Evolutionary conservation across 2,797 vertebrate genomes (phyloP).

Genomic region (Triplophysa bombifrons): DNA sequence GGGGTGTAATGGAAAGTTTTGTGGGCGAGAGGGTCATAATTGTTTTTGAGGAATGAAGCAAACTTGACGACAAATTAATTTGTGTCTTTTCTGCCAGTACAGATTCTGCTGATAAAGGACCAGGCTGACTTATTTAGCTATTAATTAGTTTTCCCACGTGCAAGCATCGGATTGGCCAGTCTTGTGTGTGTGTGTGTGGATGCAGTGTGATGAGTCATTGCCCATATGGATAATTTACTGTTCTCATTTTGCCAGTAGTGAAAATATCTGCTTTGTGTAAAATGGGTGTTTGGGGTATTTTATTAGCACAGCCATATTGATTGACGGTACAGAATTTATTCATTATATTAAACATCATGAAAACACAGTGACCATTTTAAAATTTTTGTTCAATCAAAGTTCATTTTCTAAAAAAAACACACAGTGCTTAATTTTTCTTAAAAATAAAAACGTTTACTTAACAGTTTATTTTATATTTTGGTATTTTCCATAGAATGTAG

Average conservation of each 20-base stretch:
- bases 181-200: not conserved
- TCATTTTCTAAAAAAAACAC: too few species aligned
- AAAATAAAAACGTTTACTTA: too few species aligned
- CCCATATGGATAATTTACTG: conserved; percentile 40
- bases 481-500: too few species aligned
- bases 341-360: not conserved
- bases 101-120: conserved; percentile 57
- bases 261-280: conserved; percentile 17
- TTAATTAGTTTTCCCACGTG: conserved; percentile 53
- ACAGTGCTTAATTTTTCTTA: too few species aligned
- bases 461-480: too few species aligned
- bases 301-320: not conserved
- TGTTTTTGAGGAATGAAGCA: conserved; percentile 70
- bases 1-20: conserved; percentile 66
- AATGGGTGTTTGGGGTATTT: conserved; percentile 20
- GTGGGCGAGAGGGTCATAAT: conserved; percentile 73
- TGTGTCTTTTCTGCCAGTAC: conserved; percentile 54
- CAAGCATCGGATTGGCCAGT: conserved; percentile 11
- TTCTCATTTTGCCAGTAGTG: conserved; percentile 26
- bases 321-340: conserved; percentile 1
- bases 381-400: too few species aligned
- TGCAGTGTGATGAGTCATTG: conserved; percentile 40
- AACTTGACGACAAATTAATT: conserved; percentile 61
- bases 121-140: conserved; percentile 61
- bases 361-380: too few species aligned